These are phyloP conservation scores for Drosophila tanythrix DNA, from an alignment of 2,888 invertebrate species.

Conservation along the genomic window DNA sequence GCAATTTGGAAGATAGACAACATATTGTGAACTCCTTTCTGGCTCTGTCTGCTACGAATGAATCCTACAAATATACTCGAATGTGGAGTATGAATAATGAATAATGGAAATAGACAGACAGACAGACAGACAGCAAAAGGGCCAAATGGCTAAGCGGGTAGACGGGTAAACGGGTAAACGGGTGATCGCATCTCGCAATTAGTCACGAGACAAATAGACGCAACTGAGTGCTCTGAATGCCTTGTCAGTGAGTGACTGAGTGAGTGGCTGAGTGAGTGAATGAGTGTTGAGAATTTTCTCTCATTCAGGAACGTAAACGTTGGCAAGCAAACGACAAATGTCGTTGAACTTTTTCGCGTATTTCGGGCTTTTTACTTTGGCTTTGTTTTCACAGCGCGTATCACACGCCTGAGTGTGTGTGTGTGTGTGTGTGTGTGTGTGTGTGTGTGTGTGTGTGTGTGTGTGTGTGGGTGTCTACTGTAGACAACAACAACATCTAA, in stretches of 20 bases:
- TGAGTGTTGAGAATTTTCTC: conserved; percentile 8
- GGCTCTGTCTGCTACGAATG: not conserved
- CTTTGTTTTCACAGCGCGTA: conserved; percentile 2
- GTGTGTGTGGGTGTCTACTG: conserved; percentile 17
- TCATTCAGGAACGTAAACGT: conserved; percentile 30
- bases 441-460: not conserved
- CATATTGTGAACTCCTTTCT: not conserved
- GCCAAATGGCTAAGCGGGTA: not conserved
- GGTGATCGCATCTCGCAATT: conserved; percentile 8
- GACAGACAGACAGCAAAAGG: not conserved
- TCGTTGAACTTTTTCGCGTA: conserved; percentile 47
- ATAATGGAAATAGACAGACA: not conserved
- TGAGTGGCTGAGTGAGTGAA: not conserved
- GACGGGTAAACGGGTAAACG: not conserved
- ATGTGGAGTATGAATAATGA: not conserved
- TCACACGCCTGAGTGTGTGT: not conserved
- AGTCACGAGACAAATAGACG: conserved; percentile 53
- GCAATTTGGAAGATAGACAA: no score
- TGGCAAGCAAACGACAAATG: conserved; percentile 16
- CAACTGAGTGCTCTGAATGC: conserved; percentile 16
- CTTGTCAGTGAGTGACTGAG: not conserved
- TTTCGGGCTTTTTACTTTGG: conserved; percentile 13
- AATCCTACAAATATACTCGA: not conserved
- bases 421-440: not conserved
- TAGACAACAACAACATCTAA: conserved; percentile 7